Percentiles rank a stretch among this genome's conserved stretches.
These are phyloP conservation scores for Melikaiella ostensackeni DNA, from an alignment of 2,888 invertebrate genomes.

Conservation along the genomic window DNA sequence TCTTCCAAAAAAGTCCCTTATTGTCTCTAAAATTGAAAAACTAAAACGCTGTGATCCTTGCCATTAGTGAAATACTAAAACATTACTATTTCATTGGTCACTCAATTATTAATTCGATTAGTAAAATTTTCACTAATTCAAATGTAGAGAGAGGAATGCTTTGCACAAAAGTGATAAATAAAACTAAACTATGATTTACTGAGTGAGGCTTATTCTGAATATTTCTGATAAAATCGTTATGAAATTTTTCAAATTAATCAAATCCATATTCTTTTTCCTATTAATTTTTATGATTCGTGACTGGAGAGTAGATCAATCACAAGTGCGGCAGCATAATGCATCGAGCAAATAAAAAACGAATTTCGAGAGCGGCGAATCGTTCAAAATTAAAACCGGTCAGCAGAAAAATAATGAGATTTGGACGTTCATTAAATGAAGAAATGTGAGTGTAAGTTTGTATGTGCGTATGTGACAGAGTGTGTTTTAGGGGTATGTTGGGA, in stretches of 20 bases:
- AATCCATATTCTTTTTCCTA: not conserved
- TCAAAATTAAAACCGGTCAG: conserved; percentile 73
- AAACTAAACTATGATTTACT: not conserved
- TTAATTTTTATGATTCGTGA: not conserved
- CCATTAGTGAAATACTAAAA: no score
- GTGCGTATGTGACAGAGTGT: conserved; percentile 30
- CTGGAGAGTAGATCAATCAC: conserved; percentile 45
- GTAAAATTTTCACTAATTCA: no score
- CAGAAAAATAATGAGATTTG: conserved; percentile 76
- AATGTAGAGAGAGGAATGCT: not conserved
- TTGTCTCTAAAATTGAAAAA: no score
- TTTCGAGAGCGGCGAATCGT: conserved; percentile 62
- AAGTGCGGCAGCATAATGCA: conserved; percentile 63
- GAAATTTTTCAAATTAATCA: conserved; percentile 16
- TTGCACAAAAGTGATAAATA: not conserved
- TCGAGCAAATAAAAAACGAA: conserved; percentile 64
- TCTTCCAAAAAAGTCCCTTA: no score
- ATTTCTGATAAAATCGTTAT: not conserved
- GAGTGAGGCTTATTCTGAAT: not conserved
- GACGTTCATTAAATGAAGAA: conserved; percentile 69
- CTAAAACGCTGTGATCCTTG: no score
- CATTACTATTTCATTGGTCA: no score
- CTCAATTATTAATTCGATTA: no score
- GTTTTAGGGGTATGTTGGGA: conserved; percentile 10
- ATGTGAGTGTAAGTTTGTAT: conserved; percentile 40